These are phyloP conservation scores for Trichonephila clavata DNA, from an alignment of 1,140 invertebrate species.

Conservation along the genomic window DNA sequence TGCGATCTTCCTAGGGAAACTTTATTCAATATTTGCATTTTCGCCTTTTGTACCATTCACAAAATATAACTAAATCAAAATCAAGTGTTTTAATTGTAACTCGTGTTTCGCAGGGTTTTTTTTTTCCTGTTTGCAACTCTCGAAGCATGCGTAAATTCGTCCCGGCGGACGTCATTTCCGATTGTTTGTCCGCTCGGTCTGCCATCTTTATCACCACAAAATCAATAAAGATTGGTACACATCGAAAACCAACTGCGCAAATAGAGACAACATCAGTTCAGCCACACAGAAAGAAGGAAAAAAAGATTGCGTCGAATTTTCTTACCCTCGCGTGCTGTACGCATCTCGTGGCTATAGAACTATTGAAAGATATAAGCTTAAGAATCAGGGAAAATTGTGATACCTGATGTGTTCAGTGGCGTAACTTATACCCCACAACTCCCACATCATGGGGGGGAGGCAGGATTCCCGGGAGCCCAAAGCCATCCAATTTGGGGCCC, in stretches of 20 bases:
- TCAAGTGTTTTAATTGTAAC: neutral
- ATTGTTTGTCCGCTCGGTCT: neutral
- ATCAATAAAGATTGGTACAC: constrained; percentile 3
- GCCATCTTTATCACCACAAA: neutral
- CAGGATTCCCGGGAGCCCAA: no score
- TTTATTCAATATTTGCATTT: neutral
- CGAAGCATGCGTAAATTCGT: neutral
- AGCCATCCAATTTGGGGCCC: no score
- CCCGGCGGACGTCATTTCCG: neutral
- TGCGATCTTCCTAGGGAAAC: neutral
- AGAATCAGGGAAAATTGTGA: no score
- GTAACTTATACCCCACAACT: no score
- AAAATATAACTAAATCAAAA: neutral
- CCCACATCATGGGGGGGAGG: no score
- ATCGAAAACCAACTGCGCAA: neutral
- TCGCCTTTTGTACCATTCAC: neutral
- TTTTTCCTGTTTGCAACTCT: neutral
- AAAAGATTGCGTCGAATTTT: constrained; percentile 15
- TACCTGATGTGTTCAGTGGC: no score
- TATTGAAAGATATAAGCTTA: no score
- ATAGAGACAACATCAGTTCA: neutral
- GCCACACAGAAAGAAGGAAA: neutral
- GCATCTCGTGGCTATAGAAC: no score
- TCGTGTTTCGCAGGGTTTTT: neutral
- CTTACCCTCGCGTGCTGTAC: neutral